These are phyloP conservation scores for Dione juno DNA, from an alignment of 2,888 invertebrate species.

Conservation along the genomic window DNA sequence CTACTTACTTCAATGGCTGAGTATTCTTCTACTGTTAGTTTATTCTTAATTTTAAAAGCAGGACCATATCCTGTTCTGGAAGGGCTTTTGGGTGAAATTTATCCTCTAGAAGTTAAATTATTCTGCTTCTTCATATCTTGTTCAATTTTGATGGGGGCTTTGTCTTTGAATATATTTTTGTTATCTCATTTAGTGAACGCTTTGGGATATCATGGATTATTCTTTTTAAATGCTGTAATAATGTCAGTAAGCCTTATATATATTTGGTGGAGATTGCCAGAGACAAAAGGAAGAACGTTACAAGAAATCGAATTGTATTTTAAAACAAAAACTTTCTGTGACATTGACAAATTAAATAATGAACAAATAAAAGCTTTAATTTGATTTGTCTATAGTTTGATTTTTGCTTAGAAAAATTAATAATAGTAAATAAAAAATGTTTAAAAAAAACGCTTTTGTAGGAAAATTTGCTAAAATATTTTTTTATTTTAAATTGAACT, in stretches of 20 bases:
- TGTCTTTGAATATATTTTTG: slow-evolving; percentile 10
- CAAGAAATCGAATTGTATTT: slow-evolving; percentile 52
- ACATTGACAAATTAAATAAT: slow-evolving; percentile 21
- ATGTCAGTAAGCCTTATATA: slow-evolving; percentile 19
- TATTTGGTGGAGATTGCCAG: slow-evolving; percentile 29
- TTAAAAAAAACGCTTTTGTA: no score
- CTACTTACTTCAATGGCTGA: slow-evolving; percentile 21
- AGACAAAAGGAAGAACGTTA: slow-evolving; percentile 35
- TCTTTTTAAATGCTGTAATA: slow-evolving; percentile 27
- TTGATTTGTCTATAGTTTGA: background rate
- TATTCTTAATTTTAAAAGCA: slow-evolving; percentile 26
- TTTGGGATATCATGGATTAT: slow-evolving; percentile 31
- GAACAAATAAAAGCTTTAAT: slow-evolving; percentile 31
- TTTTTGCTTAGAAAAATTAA: background rate
- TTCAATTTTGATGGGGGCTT: background rate
- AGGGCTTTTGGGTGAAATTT: slow-evolving; percentile 31
- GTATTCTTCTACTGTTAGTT: background rate
- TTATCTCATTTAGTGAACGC: slow-evolving; percentile 10
- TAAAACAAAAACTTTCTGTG: slow-evolving; percentile 43
- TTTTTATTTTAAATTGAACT: no score
- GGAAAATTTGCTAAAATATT: no score
- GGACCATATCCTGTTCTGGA: slow-evolving; percentile 31
- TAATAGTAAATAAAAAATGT: no score
- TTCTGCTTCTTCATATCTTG: slow-evolving; percentile 26
- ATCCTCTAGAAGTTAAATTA: slow-evolving; percentile 30